Conservation (phyloP, 2,113 vertebrate genomes). For the Menidia beryllina region DNA sequence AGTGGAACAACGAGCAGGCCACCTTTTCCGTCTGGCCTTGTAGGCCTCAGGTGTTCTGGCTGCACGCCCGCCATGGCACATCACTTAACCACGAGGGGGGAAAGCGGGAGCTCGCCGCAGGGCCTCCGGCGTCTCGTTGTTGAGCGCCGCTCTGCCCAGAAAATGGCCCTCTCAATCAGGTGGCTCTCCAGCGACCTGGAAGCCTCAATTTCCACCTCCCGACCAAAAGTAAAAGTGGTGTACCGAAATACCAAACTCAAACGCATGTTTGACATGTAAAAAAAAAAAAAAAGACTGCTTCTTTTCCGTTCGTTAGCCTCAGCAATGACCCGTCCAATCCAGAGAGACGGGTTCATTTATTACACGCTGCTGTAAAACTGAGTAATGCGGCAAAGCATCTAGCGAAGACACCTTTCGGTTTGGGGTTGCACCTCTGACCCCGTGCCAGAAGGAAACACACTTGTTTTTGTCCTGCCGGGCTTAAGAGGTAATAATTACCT, state of each 20-base stretch:
- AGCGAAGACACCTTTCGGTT: constrained; percentile 32
- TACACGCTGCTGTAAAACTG: neutral
- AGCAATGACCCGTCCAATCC: constrained; percentile 31
- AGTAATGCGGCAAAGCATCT: constrained; percentile 23
- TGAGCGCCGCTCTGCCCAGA: constrained; percentile 4
- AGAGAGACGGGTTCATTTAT: constrained; percentile 36
- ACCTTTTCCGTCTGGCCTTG: no score
- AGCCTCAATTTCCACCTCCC: constrained; percentile 33
- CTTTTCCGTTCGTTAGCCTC: constrained; percentile 45
- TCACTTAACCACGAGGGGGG: constrained; percentile 30
- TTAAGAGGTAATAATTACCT: constrained; percentile 69
- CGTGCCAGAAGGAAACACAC: constrained; percentile 44
- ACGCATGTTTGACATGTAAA: constrained; percentile 34
- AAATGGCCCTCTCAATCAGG: constrained; percentile 16
- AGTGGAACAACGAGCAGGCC: neutral
- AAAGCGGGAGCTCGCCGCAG: constrained; percentile 9
- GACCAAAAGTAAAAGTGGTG: constrained; percentile 33
- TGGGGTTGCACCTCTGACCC: constrained; percentile 51
- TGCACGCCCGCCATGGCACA: constrained; percentile 11
- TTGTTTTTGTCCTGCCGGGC: constrained; percentile 60
- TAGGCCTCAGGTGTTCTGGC: constrained; percentile 9
- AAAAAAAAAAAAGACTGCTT: no score
- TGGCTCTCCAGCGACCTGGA: neutral
- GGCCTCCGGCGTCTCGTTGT: constrained; percentile 23
- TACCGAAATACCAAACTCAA: constrained; percentile 39